Conservation (phyloP, 2,888 invertebrate genomes). For the Drosophila niveifrons region DNA sequence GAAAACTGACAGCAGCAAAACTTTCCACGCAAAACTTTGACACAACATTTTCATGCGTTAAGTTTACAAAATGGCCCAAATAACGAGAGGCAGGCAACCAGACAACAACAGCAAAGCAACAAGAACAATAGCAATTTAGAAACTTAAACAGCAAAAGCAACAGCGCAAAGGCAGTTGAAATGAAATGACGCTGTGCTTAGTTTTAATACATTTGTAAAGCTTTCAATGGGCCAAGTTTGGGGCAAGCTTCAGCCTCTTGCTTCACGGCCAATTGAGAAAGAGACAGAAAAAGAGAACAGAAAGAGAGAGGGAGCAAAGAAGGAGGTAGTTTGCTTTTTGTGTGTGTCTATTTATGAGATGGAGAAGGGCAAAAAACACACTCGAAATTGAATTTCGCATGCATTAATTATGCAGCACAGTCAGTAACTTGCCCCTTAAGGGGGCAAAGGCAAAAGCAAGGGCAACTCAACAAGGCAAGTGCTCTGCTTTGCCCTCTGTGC, state of each 20-base stretch:
- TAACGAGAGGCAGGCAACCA: slow-evolving; percentile 5
- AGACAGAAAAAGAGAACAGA: too few species aligned
- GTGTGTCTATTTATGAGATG: slow-evolving; percentile 18
- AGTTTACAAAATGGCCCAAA: slow-evolving; percentile 24
- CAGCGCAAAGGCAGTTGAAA: slow-evolving; percentile 19
- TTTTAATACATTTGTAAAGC: slow-evolving; percentile 55
- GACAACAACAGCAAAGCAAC: neutral
- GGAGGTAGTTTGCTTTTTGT: neutral
- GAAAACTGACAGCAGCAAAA: slow-evolving; percentile 21
- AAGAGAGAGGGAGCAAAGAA: neutral
- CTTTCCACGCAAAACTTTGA: slow-evolving; percentile 29
- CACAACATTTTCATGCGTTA: slow-evolving; percentile 42
- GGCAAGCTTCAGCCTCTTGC: slow-evolving; percentile 7
- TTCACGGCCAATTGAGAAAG: slow-evolving; percentile 7
- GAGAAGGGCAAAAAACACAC: slow-evolving; percentile 14
- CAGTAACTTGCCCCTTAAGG: slow-evolving; percentile 30
- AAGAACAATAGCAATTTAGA: neutral
- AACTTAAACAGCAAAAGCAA: slow-evolving; percentile 6
- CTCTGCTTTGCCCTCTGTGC: too few species aligned
- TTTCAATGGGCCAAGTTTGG: slow-evolving; percentile 15
- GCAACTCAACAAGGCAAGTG: neutral
- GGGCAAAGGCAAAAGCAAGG: neutral
- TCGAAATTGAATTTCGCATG: slow-evolving; percentile 54
- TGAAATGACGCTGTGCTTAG: slow-evolving; percentile 34
- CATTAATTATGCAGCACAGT: slow-evolving; percentile 60